A percentile compares a stretch with the other conserved stretches of the same genome.
These are phyloP conservation scores for Pogonocherus hispidulus DNA, from an alignment of 2,888 invertebrate genomes.

Conservation along the genomic window DNA sequence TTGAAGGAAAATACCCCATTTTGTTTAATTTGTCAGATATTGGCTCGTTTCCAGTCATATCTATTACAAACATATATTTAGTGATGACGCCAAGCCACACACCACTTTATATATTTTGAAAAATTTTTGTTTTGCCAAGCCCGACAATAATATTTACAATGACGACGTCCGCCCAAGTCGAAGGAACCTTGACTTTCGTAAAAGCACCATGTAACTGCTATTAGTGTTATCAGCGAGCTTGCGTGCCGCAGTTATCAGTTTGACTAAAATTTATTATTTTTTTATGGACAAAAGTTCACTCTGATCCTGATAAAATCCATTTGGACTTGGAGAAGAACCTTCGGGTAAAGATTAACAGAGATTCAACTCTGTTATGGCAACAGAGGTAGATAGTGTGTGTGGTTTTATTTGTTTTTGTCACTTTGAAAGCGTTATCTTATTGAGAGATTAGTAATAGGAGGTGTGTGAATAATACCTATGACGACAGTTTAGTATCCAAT, in stretches of 20 bases:
- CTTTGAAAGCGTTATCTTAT: slow-evolving; percentile 24
- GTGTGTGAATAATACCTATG: no score
- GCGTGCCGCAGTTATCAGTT: neutral
- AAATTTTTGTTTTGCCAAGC: neutral
- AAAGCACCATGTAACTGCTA: neutral
- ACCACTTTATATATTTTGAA: neutral
- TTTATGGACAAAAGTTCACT: neutral
- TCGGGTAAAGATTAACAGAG: neutral
- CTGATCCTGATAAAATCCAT: neutral
- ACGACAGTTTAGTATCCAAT: no score
- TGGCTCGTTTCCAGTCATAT: no score
- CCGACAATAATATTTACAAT: neutral
- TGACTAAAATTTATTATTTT: neutral
- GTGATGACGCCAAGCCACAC: neutral
- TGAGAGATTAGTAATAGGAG: neutral
- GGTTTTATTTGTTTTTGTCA: neutral
- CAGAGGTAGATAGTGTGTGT: no score
- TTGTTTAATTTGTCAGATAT: no score
- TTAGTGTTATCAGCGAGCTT: neutral
- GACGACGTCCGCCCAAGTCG: neutral
- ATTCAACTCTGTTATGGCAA: no score
- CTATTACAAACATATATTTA: neutral
- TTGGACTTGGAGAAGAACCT: neutral
- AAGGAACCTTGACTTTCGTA: neutral
- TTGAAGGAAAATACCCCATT: no score